A percentile compares a stretch with the other conserved stretches of the same genome.
These are phyloP conservation scores for Trissoscelio sp. DNA, from an alignment of 2,888 invertebrate species.

Conservation along the genomic window DNA sequence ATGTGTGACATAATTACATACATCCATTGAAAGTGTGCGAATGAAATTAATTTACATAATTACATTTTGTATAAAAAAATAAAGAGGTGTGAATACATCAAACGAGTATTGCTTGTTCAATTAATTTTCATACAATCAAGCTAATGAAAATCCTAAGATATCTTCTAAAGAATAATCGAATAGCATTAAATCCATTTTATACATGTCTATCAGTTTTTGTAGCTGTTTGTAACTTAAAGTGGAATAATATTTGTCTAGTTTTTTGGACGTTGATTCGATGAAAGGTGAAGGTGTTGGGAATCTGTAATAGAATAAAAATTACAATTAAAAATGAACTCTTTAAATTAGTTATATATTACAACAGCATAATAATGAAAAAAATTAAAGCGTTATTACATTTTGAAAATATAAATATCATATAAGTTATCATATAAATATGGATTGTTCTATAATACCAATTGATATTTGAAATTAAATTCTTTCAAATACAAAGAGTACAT, in stretches of 20 bases:
- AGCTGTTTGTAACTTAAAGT: slow-evolving; percentile 89
- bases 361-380: too few species aligned
- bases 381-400: too few species aligned
- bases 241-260: slow-evolving; percentile 89
- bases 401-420: too few species aligned
- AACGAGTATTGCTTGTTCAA: background rate
- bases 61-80: slow-evolving; percentile 36
- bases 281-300: slow-evolving; percentile 83
- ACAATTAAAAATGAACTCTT: background rate
- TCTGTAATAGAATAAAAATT: too few species aligned
- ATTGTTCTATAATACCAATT: background rate
- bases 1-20: background rate
- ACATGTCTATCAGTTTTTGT: slow-evolving; percentile 89
- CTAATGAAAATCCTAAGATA: slow-evolving; percentile 91
- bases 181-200: slow-evolving; percentile 91
- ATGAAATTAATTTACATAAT: slow-evolving; percentile 14
- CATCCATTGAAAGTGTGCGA: background rate
- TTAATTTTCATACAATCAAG: slow-evolving; percentile 79
- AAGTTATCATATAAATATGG: background rate
- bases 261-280: slow-evolving; percentile 89
- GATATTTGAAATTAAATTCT: background rate
- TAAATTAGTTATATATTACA: too few species aligned
- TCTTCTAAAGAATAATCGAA: slow-evolving; percentile 92
- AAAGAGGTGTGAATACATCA: slow-evolving; percentile 7
- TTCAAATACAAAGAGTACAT: background rate